phyloP scores from a whole-genome alignment of 1,140 invertebrate genomes.

The Dendrolimus kikuchii region DNA sequence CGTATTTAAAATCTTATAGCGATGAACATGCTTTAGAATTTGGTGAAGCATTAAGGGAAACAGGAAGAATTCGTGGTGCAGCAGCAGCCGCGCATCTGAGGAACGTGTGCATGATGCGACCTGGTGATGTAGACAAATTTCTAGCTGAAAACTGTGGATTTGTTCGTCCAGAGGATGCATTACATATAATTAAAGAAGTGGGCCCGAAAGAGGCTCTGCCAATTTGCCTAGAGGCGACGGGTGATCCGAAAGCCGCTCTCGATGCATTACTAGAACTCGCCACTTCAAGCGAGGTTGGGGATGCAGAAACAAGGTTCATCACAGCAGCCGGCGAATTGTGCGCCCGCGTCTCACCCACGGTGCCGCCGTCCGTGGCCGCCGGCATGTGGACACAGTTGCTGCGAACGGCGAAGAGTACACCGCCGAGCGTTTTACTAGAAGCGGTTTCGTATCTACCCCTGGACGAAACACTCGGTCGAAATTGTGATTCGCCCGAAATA shows the following conservation, averaged over 20 bases:
- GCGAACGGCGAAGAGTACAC: constrained; percentile 19
- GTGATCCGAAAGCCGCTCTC: constrained; percentile 41
- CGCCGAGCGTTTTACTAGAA: constrained; percentile 39
- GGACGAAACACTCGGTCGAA: constrained; percentile 26
- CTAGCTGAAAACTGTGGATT: constrained; percentile 38
- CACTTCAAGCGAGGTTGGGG: constrained; percentile 13
- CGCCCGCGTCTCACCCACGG: constrained; percentile 30
- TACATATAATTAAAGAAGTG: constrained; percentile 36
- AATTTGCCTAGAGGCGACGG: constrained; percentile 51
- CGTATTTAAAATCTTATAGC: constrained; percentile 22
- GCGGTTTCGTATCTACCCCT: constrained; percentile 42
- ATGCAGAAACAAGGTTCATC: constrained; percentile 12
- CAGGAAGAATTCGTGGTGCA: constrained; percentile 42
- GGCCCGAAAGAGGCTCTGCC: constrained; percentile 44
- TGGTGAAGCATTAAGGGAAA: constrained; percentile 40
- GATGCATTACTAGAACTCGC: constrained; percentile 26
- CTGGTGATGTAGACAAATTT: constrained; percentile 36
- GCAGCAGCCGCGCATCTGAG: constrained; percentile 44
- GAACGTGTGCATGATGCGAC: constrained; percentile 34
- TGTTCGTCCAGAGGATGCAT: constrained; percentile 53
- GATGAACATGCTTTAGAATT: constrained; percentile 37
- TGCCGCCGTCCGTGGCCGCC: constrained; percentile 31
- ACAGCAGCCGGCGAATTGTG: constrained; percentile 39
- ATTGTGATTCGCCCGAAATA: constrained; percentile 27
- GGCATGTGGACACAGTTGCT: constrained; percentile 49